These are phyloP conservation scores for Colius striatus DNA, from an alignment of 2,113 vertebrate genomes.

Conservation along the genomic window DNA sequence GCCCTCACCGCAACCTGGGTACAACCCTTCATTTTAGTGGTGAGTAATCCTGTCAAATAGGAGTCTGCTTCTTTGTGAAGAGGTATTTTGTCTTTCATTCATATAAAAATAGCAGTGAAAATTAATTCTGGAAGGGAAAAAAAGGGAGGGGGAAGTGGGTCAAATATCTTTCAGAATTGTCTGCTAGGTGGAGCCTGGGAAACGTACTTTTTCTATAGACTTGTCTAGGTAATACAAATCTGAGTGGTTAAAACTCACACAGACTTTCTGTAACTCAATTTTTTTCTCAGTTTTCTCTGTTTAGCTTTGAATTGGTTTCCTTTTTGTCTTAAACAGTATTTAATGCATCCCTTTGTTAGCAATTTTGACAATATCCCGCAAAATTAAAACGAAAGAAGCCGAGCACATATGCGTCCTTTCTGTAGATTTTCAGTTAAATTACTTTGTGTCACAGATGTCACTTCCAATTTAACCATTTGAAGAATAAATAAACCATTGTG, in stretches of 20 bases:
- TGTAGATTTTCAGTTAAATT: conserved; percentile 53
- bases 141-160: conserved; percentile 23
- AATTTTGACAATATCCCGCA: conserved; percentile 42
- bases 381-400: conserved; percentile 39
- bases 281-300: neutral
- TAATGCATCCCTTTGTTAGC: conserved; percentile 1
- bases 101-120: conserved; percentile 46
- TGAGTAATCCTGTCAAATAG: conserved; percentile 74
- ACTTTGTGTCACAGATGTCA: conserved; percentile 34
- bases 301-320: conserved; percentile 11
- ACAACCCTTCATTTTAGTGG: conserved; percentile 69
- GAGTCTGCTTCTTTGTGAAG: conserved; percentile 53
- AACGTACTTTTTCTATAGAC: conserved; percentile 65
- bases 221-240: conserved; percentile 75
- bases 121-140: conserved; percentile 53
- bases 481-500: conserved; percentile 71
- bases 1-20: conserved; percentile 67
- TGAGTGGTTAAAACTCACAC: conserved; percentile 61
- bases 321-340: neutral
- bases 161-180: conserved; percentile 70
- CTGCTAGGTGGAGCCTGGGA: conserved; percentile 79
- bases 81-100: conserved; percentile 59
- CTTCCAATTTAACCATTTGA: conserved; percentile 59
- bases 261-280: neutral
- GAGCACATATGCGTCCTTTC: conserved; percentile 39